These are phyloP conservation scores for Pachypsylla venusta DNA, from an alignment of 1,140 invertebrate species.

Conservation along the genomic window DNA sequence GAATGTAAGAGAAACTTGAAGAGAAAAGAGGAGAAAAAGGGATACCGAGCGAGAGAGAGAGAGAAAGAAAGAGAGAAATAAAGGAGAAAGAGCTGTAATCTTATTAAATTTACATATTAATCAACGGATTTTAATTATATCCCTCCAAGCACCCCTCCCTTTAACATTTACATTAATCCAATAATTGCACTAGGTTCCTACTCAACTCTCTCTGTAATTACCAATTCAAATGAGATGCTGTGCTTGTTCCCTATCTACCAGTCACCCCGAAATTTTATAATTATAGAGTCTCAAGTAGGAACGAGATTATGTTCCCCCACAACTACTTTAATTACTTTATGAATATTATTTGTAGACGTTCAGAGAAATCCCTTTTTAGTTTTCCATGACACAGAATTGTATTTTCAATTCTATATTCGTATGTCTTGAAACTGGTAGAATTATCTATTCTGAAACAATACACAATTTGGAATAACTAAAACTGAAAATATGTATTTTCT, in stretches of 20 bases:
- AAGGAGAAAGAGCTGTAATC: slow-evolving; percentile 52
- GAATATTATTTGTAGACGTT: neutral
- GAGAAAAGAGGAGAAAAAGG: slow-evolving; percentile 8
- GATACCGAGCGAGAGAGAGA: slow-evolving; percentile 6
- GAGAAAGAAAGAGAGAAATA: slow-evolving; percentile 1
- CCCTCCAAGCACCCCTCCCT: slow-evolving; percentile 37
- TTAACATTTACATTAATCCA: slow-evolving; percentile 87
- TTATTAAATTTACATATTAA: slow-evolving; percentile 97
- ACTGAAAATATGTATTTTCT: too few species aligned
- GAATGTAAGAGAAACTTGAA: neutral
- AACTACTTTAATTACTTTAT: neutral
- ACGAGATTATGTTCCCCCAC: neutral
- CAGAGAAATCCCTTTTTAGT: too few species aligned
- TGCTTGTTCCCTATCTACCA: neutral
- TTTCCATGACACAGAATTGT: too few species aligned
- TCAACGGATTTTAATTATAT: slow-evolving; percentile 93
- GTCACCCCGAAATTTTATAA: slow-evolving; percentile 8
- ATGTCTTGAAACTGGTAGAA: neutral
- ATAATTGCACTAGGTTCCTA: slow-evolving; percentile 70
- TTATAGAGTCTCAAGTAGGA: slow-evolving; percentile 9
- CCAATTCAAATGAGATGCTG: slow-evolving; percentile 65
- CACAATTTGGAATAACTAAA: too few species aligned
- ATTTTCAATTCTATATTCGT: neutral
- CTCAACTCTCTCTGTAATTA: slow-evolving; percentile 50
- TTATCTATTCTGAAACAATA: neutral